Percentiles rank a stretch among this genome's conserved stretches.
Conservation (phyloP, 64 coral and sea anemone genomes). For the Montipora efflorescens region DNA sequence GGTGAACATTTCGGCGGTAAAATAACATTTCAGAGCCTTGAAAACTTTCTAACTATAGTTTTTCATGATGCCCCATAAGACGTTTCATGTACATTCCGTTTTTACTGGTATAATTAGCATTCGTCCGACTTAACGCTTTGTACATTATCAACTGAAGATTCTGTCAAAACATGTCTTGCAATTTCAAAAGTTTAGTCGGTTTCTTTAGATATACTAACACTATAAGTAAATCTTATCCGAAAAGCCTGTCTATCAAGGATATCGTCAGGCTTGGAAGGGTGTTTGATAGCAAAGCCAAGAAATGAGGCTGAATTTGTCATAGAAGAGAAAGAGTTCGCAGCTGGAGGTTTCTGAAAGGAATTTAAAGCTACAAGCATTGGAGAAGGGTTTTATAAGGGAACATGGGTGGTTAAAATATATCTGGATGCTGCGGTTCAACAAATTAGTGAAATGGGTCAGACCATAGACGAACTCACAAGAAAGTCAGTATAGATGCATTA, state of each 20-base stretch:
- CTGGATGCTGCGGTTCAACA: neutral
- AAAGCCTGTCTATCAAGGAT: slow-evolving; percentile 45
- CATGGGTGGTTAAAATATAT: slow-evolving; percentile 68
- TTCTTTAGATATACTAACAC: too few species aligned
- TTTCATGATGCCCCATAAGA: too few species aligned
- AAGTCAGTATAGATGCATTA: slow-evolving; percentile 67
- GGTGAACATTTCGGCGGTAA: too few species aligned
- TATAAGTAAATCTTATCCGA: slow-evolving; percentile 17
- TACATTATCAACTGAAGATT: too few species aligned
- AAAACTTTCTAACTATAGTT: too few species aligned
- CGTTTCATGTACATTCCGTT: too few species aligned
- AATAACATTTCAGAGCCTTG: too few species aligned
- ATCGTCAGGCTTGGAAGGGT: slow-evolving; percentile 54
- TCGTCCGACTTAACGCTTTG: too few species aligned
- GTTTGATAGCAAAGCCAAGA: slow-evolving; percentile 48
- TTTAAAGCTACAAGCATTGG: slow-evolving; percentile 61
- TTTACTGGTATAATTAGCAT: too few species aligned
- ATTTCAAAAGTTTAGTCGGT: too few species aligned
- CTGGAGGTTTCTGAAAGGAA: slow-evolving; percentile 62
- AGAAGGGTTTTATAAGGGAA: slow-evolving; percentile 61
- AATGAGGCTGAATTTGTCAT: slow-evolving; percentile 48
- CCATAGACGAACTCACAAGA: slow-evolving; percentile 35
- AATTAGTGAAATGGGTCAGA: slow-evolving; percentile 25
- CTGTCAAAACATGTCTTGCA: too few species aligned
- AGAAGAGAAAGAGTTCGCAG: slow-evolving; percentile 43